Percentiles rank a stretch among this genome's conserved stretches.
These are phyloP conservation scores for Geodia barretti DNA, from an alignment of 37 sponge, comb jelly and placozoan genomes.

Conservation along the genomic window DNA sequence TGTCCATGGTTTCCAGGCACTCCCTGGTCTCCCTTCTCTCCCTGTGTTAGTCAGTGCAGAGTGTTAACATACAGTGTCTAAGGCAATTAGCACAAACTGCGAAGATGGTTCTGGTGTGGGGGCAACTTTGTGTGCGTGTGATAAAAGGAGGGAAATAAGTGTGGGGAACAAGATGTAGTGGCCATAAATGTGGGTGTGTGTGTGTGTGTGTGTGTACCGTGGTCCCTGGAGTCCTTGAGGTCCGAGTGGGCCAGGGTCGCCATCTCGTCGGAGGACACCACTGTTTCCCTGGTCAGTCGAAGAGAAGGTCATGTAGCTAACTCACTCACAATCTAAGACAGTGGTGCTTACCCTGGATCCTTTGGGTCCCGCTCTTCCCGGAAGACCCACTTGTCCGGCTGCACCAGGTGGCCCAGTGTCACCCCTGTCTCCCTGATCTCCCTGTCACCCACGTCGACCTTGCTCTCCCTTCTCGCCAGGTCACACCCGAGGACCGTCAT, in stretches of 20 bases:
- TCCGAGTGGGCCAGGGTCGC: conserved; percentile 47
- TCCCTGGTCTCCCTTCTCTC: conserved; percentile 57
- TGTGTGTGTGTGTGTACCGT: conserved; percentile 12
- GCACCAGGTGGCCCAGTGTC: conserved; percentile 48
- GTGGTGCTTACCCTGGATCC: conserved; percentile 34
- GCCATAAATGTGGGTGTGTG: too few relatives aligned
- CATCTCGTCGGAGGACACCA: conserved; percentile 42
- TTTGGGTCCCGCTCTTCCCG: conserved; percentile 56
- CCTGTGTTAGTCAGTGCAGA: conserved; percentile 10
- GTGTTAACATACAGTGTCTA: not conserved
- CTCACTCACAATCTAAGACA: too few relatives aligned
- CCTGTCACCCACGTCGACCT: conserved; percentile 53
- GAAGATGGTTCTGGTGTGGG: too few relatives aligned
- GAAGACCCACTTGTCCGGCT: conserved; percentile 45
- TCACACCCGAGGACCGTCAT: conserved; percentile 40
- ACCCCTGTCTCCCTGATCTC: conserved; percentile 51
- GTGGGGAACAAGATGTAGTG: too few relatives aligned
- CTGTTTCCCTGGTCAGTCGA: conserved; percentile 18
- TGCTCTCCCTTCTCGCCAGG: conserved; percentile 69
- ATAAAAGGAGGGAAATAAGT: too few relatives aligned
- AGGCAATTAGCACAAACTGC: not conserved
- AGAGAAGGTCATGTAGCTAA: not conserved
- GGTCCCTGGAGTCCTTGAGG: conserved; percentile 61
- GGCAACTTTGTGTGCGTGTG: too few relatives aligned
- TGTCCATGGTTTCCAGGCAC: conserved; percentile 48